Percentiles rank a stretch among this genome's conserved stretches.
These are phyloP conservation scores for Platyscapa corneri DNA, from an alignment of 1,140 invertebrate genomes.

Conservation along the genomic window DNA sequence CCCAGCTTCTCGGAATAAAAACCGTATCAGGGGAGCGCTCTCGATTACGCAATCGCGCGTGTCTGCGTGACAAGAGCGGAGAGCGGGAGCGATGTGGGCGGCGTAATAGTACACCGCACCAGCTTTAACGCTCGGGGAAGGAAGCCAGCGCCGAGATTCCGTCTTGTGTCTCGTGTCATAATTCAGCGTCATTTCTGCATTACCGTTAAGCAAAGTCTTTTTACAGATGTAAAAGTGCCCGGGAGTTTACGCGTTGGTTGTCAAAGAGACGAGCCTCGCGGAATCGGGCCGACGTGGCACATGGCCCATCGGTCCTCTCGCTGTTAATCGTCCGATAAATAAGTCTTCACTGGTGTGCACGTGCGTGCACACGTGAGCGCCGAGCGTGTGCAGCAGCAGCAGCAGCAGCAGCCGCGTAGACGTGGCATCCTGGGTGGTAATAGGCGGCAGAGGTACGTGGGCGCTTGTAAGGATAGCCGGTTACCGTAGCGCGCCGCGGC, in stretches of 20 bases:
- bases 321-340: slow-evolving; percentile 62
- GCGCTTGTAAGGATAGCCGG: slow-evolving; percentile 53
- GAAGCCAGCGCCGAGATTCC: not conserved
- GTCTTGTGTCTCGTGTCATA: not conserved
- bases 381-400: slow-evolving; percentile 54
- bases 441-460: slow-evolving; percentile 57
- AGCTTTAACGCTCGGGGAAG: too few species aligned
- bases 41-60: too few species aligned
- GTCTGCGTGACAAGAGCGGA: too few species aligned
- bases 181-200: not conserved
- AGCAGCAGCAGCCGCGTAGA: not conserved
- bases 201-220: slow-evolving; percentile 9
- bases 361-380: slow-evolving; percentile 51
- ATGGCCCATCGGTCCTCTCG: slow-evolving; percentile 34
- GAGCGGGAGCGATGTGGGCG: too few species aligned
- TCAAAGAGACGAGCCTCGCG: not conserved
- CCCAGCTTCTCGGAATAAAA: too few species aligned
- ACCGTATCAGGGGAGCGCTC: too few species aligned
- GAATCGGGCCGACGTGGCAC: slow-evolving; percentile 31
- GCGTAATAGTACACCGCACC: not conserved
- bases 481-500: slow-evolving; percentile 52
- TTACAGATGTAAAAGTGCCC: not conserved
- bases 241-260: not conserved
- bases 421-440: slow-evolving; percentile 61
- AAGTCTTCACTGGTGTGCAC: slow-evolving; percentile 60